phyloP scores from a whole-genome alignment of 2,888 invertebrate species.

The Smittia sp. region DNA sequence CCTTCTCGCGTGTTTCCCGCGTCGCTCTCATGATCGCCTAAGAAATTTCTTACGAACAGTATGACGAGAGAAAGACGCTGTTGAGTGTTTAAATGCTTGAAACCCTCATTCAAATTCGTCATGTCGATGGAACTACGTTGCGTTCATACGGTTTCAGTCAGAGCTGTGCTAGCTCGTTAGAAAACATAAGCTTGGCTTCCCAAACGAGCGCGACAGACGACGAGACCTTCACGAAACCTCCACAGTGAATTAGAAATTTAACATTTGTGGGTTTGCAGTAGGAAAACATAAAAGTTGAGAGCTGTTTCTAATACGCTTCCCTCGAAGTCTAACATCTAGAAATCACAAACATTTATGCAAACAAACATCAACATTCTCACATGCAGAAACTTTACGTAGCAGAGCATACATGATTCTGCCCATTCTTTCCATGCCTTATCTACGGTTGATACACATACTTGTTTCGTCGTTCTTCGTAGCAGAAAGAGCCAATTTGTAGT shows the following conservation, averaged over 20 bases:
- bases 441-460: background rate
- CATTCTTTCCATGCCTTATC: background rate
- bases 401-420: constrained; percentile 2
- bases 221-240: constrained; percentile 19
- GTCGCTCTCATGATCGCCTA: background rate
- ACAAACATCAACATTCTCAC: constrained; percentile 30
- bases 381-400: background rate
- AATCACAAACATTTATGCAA: constrained; percentile 27
- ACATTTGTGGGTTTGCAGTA: constrained; percentile 39
- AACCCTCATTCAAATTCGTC: background rate
- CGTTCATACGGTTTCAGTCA: constrained; percentile 5
- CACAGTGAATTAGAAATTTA: constrained; percentile 41
- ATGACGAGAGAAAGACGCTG: constrained; percentile 40
- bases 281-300: constrained; percentile 19
- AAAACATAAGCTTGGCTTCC: background rate
- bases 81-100: constrained; percentile 28
- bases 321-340: constrained; percentile 12
- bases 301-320: constrained; percentile 26
- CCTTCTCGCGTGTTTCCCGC: background rate
- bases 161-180: background rate
- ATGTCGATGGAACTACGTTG: background rate
- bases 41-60: constrained; percentile 34
- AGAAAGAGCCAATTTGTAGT: background rate
- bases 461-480: background rate
- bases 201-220: too few relatives aligned